Evolutionary conservation across 2,113 vertebrate species (phyloP).

Genomic region (Megalops atlanticus): DNA sequence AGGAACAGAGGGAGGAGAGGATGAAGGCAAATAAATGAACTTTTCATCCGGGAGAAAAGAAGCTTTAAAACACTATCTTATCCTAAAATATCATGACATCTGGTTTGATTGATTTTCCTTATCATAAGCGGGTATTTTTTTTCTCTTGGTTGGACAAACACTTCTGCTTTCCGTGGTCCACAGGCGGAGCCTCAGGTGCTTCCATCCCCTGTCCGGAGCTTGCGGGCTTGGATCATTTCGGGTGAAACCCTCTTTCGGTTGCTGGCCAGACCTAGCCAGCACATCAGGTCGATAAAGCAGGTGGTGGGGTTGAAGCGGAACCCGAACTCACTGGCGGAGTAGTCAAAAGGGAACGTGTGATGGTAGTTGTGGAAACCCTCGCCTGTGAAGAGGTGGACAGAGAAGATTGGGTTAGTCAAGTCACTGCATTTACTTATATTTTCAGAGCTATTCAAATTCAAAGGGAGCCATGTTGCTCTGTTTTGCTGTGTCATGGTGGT

Average conservation of each 20-base stretch:
- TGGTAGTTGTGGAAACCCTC: slow-evolving; percentile 86
- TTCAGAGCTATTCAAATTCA: too few species aligned
- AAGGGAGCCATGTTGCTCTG: too few species aligned
- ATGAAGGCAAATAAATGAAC: slow-evolving; percentile 2
- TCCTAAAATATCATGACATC: slow-evolving; percentile 18
- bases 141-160: neutral
- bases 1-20: neutral
- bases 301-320: slow-evolving; percentile 80
- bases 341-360: slow-evolving; percentile 82
- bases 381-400: slow-evolving; percentile 61
- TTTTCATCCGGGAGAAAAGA: neutral
- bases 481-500: too few species aligned
- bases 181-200: slow-evolving; percentile 57
- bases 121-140: neutral
- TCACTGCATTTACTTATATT: too few species aligned
- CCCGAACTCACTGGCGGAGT: slow-evolving; percentile 78
- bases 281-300: slow-evolving; percentile 84
- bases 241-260: slow-evolving; percentile 68
- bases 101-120: neutral
- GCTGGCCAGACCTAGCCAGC: slow-evolving; percentile 75
- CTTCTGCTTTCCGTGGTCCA: neutral
- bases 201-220: slow-evolving; percentile 76
- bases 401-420: too few species aligned
- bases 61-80: slow-evolving; percentile 21
- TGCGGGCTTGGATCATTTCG: slow-evolving; percentile 71